phyloP scores from a whole-genome alignment of 92 coral and sea anemone species.

The Paragorgia papillata region DNA sequence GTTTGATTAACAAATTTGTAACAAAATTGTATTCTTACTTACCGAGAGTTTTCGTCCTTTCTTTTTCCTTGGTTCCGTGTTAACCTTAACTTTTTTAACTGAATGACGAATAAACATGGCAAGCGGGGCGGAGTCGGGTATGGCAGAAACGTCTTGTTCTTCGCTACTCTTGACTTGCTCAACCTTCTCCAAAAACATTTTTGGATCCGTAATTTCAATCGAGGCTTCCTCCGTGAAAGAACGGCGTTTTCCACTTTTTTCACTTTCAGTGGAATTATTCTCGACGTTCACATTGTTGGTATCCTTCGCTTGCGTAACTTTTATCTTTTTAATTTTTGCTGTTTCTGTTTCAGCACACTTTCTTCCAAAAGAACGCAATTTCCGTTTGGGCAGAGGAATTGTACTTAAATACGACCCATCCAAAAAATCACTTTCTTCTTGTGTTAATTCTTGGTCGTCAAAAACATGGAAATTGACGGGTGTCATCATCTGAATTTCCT shows the following conservation, averaged over 20 bases:
- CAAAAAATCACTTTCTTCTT: not conserved
- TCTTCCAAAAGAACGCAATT: not conserved
- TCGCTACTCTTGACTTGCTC: not conserved
- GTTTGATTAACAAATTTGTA: no score
- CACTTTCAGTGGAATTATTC: not conserved
- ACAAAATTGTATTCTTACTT: not conserved
- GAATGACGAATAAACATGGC: slow-evolving; percentile 35
- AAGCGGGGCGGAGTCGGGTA: slow-evolving; percentile 11
- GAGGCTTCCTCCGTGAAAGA: not conserved
- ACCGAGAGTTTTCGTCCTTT: slow-evolving; percentile 13
- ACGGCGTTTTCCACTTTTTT: no score
- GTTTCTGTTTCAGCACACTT: not conserved
- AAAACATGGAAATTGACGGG: not conserved
- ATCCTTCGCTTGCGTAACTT: not conserved
- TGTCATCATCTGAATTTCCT: not conserved
- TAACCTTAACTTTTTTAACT: slow-evolving; percentile 1
- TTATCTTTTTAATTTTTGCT: not conserved
- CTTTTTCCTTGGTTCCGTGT: slow-evolving; percentile 14
- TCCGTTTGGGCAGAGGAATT: not conserved
- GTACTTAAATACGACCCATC: slow-evolving; percentile 40
- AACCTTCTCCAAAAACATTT: not conserved
- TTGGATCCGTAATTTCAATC: not conserved
- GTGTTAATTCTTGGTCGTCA: not conserved
- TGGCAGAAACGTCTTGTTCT: not conserved
- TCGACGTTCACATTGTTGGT: not conserved